phyloP scores from a whole-genome alignment of 2,797 vertebrate genomes.

The Eospalax fontanierii region DNA sequence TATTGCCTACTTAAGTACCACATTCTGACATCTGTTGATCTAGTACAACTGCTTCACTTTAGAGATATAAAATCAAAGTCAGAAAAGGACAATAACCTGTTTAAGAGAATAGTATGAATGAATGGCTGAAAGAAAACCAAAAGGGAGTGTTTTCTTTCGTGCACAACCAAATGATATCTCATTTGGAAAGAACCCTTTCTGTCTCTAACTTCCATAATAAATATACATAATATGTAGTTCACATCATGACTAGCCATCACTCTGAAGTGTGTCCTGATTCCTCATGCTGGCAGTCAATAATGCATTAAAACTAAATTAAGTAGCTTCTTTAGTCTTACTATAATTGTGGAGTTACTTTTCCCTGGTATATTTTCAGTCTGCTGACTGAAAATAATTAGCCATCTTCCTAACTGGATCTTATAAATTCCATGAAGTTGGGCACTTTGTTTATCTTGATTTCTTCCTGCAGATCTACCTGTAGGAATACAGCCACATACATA shows the following conservation, averaged over 20 bases:
- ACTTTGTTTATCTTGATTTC: not conserved
- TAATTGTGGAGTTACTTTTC: not conserved
- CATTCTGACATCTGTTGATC: not conserved
- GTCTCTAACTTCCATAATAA: not conserved
- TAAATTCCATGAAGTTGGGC: not conserved
- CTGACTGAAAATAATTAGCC: slow-evolving; percentile 43
- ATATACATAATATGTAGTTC: not conserved
- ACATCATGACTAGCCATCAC: not conserved
- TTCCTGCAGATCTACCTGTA: not conserved
- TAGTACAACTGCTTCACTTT: not conserved
- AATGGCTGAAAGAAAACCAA: not conserved
- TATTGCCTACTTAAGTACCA: not conserved
- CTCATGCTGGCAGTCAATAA: not conserved
- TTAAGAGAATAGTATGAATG: not conserved
- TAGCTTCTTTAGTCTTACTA: not conserved
- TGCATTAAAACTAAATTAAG: slow-evolving; percentile 17
- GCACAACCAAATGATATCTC: not conserved
- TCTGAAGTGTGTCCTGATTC: not conserved
- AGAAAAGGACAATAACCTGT: not conserved
- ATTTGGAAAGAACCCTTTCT: not conserved
- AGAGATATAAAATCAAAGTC: not conserved
- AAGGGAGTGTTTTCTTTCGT: not conserved
- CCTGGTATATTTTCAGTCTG: not conserved
- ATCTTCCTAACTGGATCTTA: not conserved
- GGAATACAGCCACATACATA: not conserved